A percentile compares a stretch with the other conserved stretches of the same genome.
Evolutionary conservation across 1,140 invertebrate species (phyloP).

Genomic region (Cecropterus lyciades): DNA sequence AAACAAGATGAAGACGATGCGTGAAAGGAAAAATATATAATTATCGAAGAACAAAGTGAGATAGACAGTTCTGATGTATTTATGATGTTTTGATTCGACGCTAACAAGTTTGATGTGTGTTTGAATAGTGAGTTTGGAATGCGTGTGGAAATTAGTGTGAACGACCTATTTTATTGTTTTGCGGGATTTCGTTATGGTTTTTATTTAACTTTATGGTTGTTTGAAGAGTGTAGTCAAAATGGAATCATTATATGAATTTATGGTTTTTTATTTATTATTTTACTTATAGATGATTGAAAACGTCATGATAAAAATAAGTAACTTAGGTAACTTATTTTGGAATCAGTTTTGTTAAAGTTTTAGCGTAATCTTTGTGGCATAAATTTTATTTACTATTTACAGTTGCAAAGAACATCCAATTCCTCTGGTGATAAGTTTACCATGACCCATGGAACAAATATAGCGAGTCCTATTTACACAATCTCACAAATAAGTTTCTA

Average conservation of each 20-base stretch:
- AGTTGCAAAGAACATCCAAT: too few relatives aligned
- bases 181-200: not conserved
- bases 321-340: too few relatives aligned
- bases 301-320: too few relatives aligned
- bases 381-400: too few relatives aligned
- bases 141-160: constrained; percentile 18
- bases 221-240: not conserved
- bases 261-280: too few relatives aligned
- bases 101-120: constrained; percentile 16
- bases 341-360: too few relatives aligned
- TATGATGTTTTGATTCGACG: constrained; percentile 18
- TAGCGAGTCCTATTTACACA: too few relatives aligned
- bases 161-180: constrained; percentile 14
- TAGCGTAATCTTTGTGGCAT: too few relatives aligned
- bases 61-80: constrained; percentile 11
- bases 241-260: not conserved
- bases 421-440: too few relatives aligned
- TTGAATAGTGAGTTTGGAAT: constrained; percentile 23
- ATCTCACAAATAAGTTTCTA: too few relatives aligned
- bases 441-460: too few relatives aligned
- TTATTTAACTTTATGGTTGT: not conserved
- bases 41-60: constrained; percentile 8
- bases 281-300: too few relatives aligned
- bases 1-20: constrained; percentile 2
- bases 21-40: constrained; percentile 10